A percentile compares a stretch with the other conserved stretches of the same genome.
These are phyloP conservation scores for Eucriotettix oculatus DNA, from an alignment of 2,888 invertebrate genomes.

Conservation along the genomic window DNA sequence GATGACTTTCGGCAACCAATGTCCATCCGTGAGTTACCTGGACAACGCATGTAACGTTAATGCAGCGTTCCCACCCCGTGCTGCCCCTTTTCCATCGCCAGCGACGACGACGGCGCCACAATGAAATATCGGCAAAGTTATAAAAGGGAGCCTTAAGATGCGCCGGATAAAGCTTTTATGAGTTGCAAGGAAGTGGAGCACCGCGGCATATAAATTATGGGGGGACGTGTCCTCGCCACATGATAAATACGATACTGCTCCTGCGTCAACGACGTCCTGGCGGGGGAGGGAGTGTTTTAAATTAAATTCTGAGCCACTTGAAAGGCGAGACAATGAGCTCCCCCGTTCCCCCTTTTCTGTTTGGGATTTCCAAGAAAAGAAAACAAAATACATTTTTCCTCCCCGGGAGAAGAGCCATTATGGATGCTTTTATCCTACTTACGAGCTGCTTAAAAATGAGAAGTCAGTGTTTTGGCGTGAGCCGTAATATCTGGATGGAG, in stretches of 20 bases:
- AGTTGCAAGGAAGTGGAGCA: conserved; percentile 7
- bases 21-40: no score
- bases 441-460: no score
- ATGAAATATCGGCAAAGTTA: conserved; percentile 13
- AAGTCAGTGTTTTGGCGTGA: no score
- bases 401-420: no score
- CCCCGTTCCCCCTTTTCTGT: neutral
- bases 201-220: conserved; percentile 8
- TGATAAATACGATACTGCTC: neutral
- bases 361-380: neutral
- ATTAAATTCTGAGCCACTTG: conserved; percentile 6
- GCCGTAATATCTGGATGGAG: no score
- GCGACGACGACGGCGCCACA: conserved; percentile 8
- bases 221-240: neutral
- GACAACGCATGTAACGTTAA: no score
- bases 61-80: neutral
- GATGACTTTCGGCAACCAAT: no score
- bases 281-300: neutral
- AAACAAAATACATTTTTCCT: neutral
- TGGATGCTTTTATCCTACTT: no score
- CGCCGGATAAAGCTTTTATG: conserved; percentile 11
- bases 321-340: neutral
- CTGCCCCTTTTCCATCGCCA: neutral
- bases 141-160: conserved; percentile 6
- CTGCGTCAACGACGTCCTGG: neutral